Evolutionary conservation across 2,888 invertebrate species (phyloP), one percentile per base, ranked within the genome.

Genomic region (Osedax frankpressi): DNA sequence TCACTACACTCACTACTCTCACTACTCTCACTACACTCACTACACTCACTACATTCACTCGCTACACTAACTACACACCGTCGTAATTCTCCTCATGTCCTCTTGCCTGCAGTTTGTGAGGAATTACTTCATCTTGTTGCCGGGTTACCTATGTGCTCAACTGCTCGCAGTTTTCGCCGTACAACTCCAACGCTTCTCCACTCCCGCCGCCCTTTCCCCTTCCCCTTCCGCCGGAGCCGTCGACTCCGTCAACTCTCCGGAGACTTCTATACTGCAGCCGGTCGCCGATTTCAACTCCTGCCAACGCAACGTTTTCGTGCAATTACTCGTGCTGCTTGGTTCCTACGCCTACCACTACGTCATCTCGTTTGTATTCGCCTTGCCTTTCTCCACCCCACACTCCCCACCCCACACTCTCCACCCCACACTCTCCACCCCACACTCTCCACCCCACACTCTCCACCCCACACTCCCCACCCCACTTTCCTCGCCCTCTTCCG

Each of bases 81-180:
- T n/a, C n/a, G n/a, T n/a, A n/a, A n/a, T n/a, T n/a, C n/a, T n/a
- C n/a, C n/a, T n/a, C n/a, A n/a, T n/a, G n/a, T n/a, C n/a, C n/a
- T n/a, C n/a, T n/a, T n/a, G n/a, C n/a, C n/a, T n/a, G n/a, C 89
- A 90, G 80, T 82, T 91, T 30, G 88, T 88, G 1, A 87, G 90
- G 59, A 88, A 89, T 82, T 90, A 90, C 81, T 86, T 87, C 0
- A 86, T 89, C 1, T 86, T 89, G 77, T 79, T 92, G 3, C 85
- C 90, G 0, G 88, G 90, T 0, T 90, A 90, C 81, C 82, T 90
- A 73, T 79, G 80, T n/a, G 79, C 78, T 24, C 77, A 79, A 3
- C 28, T 82, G 19, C 75, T 82, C 71, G 79, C 81, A 78, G 76
- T 77, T 0, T 68, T 81, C 72, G 75, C 78, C 11, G 78, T 76